Percentiles rank a stretch among this genome's conserved stretches.
Evolutionary conservation across 2,888 invertebrate genomes (phyloP).

Genomic region (Drosophila suboccidentalis): DNA sequence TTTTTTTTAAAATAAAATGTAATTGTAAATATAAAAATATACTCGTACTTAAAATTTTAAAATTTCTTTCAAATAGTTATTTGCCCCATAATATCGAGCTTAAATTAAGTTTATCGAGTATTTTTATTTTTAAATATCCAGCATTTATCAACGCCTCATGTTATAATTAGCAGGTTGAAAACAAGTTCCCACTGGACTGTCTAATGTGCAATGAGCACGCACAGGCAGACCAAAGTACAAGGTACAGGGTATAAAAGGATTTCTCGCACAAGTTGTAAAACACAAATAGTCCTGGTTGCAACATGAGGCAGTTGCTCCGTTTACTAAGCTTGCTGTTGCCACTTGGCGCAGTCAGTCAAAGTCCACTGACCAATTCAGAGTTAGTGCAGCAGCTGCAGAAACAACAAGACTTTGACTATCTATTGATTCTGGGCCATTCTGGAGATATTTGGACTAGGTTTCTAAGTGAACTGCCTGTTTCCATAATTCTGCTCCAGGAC

Average conservation of each 20-base stretch:
- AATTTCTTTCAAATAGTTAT: no score
- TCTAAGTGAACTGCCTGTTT: slow-evolving; percentile 24
- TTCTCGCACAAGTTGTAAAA: background rate
- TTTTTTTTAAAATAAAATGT: no score
- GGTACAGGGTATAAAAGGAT: slow-evolving; percentile 7
- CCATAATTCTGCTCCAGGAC: slow-evolving; percentile 32
- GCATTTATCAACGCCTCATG: no score
- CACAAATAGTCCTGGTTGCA: background rate
- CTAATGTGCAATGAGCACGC: slow-evolving; percentile 29
- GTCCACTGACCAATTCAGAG: slow-evolving; percentile 6
- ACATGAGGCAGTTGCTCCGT: slow-evolving; percentile 30
- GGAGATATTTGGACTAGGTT: slow-evolving; percentile 18
- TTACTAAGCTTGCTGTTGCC: slow-evolving; percentile 14
- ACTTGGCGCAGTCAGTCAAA: background rate
- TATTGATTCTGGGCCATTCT: slow-evolving; percentile 53
- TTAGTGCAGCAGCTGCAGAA: slow-evolving; percentile 55
- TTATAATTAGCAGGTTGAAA: background rate
- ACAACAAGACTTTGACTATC: slow-evolving; percentile 55
- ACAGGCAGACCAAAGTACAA: background rate
- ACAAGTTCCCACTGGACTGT: slow-evolving; percentile 6
- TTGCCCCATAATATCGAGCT: no score
- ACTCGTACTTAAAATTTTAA: no score
- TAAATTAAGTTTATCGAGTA: no score
- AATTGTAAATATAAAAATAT: no score
- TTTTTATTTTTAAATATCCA: no score